Evolutionary conservation across 2,888 invertebrate species (phyloP).

Genomic region (Drosophila ustulata): DNA sequence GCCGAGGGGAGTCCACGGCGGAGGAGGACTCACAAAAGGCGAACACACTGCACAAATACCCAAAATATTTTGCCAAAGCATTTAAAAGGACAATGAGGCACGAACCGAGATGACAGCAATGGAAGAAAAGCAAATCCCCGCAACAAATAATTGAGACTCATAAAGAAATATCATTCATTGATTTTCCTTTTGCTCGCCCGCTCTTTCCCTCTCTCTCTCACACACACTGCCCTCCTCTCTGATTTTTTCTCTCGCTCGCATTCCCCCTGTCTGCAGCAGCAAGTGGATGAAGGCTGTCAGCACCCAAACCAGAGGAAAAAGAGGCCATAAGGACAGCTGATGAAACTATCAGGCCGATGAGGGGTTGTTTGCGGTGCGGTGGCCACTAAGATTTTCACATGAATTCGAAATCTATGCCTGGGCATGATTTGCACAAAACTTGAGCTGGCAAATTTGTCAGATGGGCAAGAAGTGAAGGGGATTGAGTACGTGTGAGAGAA

Average conservation of each 20-base stretch:
- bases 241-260: neutral
- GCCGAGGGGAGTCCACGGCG: neutral
- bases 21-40: slow-evolving; percentile 54
- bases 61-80: slow-evolving; percentile 81
- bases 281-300: slow-evolving; percentile 68
- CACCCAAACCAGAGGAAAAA: slow-evolving; percentile 23
- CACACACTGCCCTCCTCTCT: neutral
- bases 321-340: slow-evolving; percentile 71
- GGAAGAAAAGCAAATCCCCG: slow-evolving; percentile 78
- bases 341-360: slow-evolving; percentile 69
- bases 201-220: slow-evolving; percentile 4
- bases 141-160: slow-evolving; percentile 82
- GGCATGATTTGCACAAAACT: slow-evolving; percentile 83
- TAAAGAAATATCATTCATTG: slow-evolving; percentile 82
- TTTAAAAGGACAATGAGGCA: slow-evolving; percentile 80
- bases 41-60: slow-evolving; percentile 63
- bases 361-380: slow-evolving; percentile 63
- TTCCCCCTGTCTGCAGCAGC: slow-evolving; percentile 33
- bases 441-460: slow-evolving; percentile 73
- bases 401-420: slow-evolving; percentile 81
- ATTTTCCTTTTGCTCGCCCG: slow-evolving; percentile 59
- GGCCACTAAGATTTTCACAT: slow-evolving; percentile 69
- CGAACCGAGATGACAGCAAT: slow-evolving; percentile 64
- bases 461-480: slow-evolving; percentile 10
- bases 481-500: slow-evolving; percentile 6